A percentile compares a stretch with the other conserved stretches of the same genome.
Evolutionary conservation across 2,113 vertebrate species (phyloP).

Genomic region (Papio anubis): DNA sequence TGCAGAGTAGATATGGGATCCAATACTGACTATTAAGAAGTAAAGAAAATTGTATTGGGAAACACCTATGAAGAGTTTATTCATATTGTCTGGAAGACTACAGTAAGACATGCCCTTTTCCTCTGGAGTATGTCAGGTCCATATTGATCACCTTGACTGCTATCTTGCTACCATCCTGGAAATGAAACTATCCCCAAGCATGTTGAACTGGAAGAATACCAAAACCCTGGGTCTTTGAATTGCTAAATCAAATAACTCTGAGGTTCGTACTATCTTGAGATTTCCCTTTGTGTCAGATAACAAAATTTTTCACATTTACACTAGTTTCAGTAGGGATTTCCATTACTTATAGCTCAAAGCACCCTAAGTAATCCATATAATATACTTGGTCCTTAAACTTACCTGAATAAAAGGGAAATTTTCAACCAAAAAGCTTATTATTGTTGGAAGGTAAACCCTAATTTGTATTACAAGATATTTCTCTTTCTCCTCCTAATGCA

Average conservation of each 20-base stretch:
- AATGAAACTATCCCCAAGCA: background rate
- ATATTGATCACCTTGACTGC: background rate
- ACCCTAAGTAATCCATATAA: background rate
- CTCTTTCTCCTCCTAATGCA: background rate
- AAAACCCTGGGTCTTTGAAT: background rate
- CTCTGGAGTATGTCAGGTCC: background rate
- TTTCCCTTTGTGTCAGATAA: background rate
- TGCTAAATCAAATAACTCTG: background rate
- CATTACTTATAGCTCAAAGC: slow-evolving; percentile 8
- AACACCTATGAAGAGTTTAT: background rate
- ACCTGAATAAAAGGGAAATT: background rate
- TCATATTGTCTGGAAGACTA: background rate
- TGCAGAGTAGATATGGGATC: background rate
- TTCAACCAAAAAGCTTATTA: background rate
- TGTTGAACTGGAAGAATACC: background rate
- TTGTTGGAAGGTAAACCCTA: slow-evolving; percentile 38
- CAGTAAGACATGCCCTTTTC: background rate
- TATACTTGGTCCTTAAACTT: background rate
- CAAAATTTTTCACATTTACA: background rate
- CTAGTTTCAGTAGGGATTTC: background rate
- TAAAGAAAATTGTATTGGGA: background rate
- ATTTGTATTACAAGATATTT: background rate
- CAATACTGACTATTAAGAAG: background rate
- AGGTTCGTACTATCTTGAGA: background rate
- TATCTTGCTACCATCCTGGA: background rate